These are phyloP conservation scores for Anguilla anguilla DNA, from an alignment of 2,797 vertebrate species.

Conservation along the genomic window DNA sequence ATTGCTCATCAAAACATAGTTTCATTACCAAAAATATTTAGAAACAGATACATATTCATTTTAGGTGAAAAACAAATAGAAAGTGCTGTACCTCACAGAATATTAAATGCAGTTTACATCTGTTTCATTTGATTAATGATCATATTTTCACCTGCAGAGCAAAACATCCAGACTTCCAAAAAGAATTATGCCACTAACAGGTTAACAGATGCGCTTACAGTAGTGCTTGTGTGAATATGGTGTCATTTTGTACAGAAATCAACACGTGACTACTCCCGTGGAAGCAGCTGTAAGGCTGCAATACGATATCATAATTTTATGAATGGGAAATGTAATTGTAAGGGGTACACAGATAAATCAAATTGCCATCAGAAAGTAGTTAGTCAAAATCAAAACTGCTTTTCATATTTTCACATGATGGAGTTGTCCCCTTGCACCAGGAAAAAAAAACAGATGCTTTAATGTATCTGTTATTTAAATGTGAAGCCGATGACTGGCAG, in stretches of 20 bases:
- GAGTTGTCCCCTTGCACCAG: background rate
- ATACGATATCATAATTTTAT: background rate
- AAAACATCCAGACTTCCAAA: background rate
- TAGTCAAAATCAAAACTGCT: background rate
- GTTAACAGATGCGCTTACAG: background rate
- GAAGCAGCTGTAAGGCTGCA: background rate
- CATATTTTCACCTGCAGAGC: background rate
- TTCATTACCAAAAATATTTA: background rate
- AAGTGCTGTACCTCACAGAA: background rate
- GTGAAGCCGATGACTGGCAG: background rate
- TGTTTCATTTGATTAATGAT: background rate
- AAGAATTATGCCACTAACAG: background rate
- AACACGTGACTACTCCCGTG: background rate
- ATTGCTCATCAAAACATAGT: background rate
- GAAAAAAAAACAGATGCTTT: background rate
- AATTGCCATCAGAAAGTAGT: background rate
- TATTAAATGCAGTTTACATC: background rate
- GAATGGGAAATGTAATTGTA: background rate
- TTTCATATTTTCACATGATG: background rate
- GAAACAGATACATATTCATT: background rate
- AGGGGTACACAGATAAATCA: background rate
- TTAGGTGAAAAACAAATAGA: background rate
- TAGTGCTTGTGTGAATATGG: background rate
- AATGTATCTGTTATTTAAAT: background rate
- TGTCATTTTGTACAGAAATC: background rate